phyloP scores from a whole-genome alignment of 2,113 vertebrate genomes.

The Galemys pyrenaicus region DNA sequence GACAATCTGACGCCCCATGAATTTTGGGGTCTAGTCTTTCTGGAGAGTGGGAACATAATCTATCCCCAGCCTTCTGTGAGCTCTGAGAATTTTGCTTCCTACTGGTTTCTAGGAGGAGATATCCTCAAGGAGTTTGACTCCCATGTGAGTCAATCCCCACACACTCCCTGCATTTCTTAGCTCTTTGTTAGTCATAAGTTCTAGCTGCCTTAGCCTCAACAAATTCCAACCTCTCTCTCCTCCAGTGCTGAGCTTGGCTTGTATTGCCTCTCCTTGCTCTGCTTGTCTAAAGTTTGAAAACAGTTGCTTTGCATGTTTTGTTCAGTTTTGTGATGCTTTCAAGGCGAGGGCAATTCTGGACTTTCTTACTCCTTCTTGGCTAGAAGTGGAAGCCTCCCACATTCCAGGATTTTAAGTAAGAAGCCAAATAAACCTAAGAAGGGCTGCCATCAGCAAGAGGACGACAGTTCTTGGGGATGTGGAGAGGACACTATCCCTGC shows the following conservation, averaged over 20 bases:
- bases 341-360: neutral
- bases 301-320: neutral
- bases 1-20: neutral
- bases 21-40: neutral
- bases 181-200: neutral
- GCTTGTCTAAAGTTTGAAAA: neutral
- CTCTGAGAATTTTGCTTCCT: neutral
- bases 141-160: too few species aligned
- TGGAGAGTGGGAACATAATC: neutral
- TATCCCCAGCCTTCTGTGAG: neutral
- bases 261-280: neutral
- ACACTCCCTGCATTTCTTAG: too few species aligned
- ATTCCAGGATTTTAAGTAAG: neutral
- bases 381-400: neutral
- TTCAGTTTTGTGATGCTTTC: neutral
- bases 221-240: neutral
- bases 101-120: neutral
- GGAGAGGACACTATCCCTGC: accelerated
- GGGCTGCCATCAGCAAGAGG: neutral
- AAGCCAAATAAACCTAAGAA: neutral
- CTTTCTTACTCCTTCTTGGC: neutral
- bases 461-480: neutral
- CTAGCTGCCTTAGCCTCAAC: neutral
- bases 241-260: neutral
- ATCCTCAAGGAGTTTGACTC: neutral